Evolutionary conservation across 2,113 vertebrate species (phyloP), one percentile per base, ranked within the genome.

Genomic region (Struthidea cinerea): DNA sequence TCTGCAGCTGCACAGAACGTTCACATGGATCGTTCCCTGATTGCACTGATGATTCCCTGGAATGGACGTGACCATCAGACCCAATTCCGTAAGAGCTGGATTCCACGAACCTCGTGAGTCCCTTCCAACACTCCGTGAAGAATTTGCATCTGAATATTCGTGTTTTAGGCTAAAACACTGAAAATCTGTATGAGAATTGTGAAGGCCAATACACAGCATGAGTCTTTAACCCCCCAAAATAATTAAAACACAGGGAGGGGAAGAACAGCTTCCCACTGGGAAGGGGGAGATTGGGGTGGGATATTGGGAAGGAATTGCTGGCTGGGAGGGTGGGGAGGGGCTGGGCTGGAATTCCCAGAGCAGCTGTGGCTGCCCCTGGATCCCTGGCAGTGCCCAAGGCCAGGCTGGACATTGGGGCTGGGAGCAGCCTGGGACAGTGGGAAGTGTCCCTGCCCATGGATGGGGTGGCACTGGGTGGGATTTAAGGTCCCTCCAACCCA

Each of bases 1-100:
- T 32, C 56, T 68, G 85, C 97, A 98, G 96, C 96, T 97, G 97
- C 90, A 96, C 28, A 79, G 86, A 96, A 90, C 74, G 44, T 17
- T 80, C 94, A 90, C 69, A 35, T 82, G 79, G 86, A 88, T 60
- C 79, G 53, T 49, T 60, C 71, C 78, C 87, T 90, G 83, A 91
- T 5, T 55, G 90, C 84, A 50, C 52, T 68, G 91, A 59, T 23
- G 79, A 77, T 53, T 87, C 96, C 68, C 91, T 78, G 68, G 87
- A 90, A 84, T 42, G 79, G 82, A 35, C 74, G 70, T 6, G 11
- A 33, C 35, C 47, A 5, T 68, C 84, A 68, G 88, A 27, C 28
- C 22, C 39, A 56, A 60, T 47, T 44, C 93, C 52, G 23, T 16
- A 4, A 16, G 67, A 33, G 67, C 0, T 42, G 67, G 30, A 57